Base-by-base conservation (phyloP, 1,140 invertebrate species). In the Caenorhabditis brenneri region DNA sequence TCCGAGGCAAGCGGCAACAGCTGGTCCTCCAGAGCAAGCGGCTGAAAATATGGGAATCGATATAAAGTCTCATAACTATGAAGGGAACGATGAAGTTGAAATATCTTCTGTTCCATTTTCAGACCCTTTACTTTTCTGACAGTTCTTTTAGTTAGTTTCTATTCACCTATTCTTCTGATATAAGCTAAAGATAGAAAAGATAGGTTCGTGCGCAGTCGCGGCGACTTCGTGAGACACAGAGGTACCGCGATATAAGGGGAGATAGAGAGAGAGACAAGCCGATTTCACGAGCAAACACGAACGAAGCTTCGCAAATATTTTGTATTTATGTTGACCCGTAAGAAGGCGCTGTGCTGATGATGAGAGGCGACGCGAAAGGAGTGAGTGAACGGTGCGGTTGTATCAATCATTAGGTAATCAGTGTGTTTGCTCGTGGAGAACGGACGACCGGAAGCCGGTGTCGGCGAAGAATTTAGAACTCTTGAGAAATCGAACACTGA, bases 11-110 rank as follows among this genome's bases (percentile, higher is more conserved):
- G 83, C 85, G 42, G 85, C 85, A 24, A 86, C 85, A 48, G 85
- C 85, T 24, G 85, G 83, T 42, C 84, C 84, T 82, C 85, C 85
- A 36, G 85, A 81, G 83, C 85, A 86, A 46, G 83, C 85, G 51
- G 83, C 85, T 86, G 60, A n/a, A 86, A 79, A 31, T 9, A 15
- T 9, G 31, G 16, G 42, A 16, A 29, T 22, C 6, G n/a, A 60
- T 36, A 0, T 33, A 33, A 4, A 33, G 48, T 79, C 12, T 10
- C 69, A 84, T 36, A 22, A 49, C 46, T n/a, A n/a, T n/a, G n/a
- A n/a, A n/a, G n/a, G n/a, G n/a, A n/a, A n/a, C n/a, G n/a, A n/a
- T n/a, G n/a, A n/a, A n/a, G n/a, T n/a, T n/a, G n/a, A n/a, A n/a
- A n/a, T n/a, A n/a, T n/a, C n/a, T n/a, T n/a, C n/a, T n/a, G n/a